phyloP scores from a whole-genome alignment of 2,888 invertebrate genomes.

The Cephus sareptanus region DNA sequence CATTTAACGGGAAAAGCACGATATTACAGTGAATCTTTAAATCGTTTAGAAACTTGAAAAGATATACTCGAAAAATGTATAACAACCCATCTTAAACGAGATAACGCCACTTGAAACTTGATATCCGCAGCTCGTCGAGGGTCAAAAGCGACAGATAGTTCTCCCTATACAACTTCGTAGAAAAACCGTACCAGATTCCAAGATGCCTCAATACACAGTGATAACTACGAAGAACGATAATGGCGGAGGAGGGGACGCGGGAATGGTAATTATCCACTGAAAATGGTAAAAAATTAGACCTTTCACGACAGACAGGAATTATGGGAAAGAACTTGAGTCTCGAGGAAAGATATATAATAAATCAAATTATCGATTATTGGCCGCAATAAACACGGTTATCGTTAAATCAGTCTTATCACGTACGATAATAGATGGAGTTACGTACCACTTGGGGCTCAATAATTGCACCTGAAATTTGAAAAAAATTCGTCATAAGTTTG shows the following conservation, averaged over 20 bases:
- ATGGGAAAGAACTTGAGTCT: no score
- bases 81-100: background rate
- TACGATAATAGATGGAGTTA: background rate
- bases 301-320: background rate
- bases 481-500: background rate
- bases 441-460: background rate
- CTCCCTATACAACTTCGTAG: slow-evolving; percentile 34
- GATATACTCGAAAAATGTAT: background rate
- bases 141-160: slow-evolving; percentile 32
- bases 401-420: background rate
- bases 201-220: slow-evolving; percentile 30
- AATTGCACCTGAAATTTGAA: background rate
- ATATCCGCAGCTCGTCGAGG: slow-evolving; percentile 25
- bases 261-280: slow-evolving; percentile 26
- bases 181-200: slow-evolving; percentile 23
- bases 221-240: slow-evolving; percentile 23
- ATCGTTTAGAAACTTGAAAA: background rate
- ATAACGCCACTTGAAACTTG: background rate
- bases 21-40: background rate
- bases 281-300: background rate
- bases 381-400: background rate
- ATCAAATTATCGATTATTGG: background rate
- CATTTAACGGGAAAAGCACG: background rate
- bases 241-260: slow-evolving; percentile 22
- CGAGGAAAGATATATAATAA: no score